Base-by-base conservation (phyloP, 2,888 invertebrate genomes). In the Diarsia dahlii region DNA sequence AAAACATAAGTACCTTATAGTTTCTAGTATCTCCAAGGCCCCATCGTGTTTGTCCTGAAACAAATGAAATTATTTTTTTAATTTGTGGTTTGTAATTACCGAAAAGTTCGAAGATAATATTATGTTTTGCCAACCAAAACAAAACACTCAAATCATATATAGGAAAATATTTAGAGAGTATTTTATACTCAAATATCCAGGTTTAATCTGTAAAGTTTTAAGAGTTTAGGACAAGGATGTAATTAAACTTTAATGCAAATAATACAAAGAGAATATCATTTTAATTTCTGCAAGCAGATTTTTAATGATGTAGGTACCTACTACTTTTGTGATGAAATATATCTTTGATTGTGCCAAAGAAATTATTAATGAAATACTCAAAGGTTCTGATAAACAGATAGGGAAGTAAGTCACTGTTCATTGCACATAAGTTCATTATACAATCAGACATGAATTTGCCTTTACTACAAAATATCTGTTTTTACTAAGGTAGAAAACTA, bases 21-120 rank as follows among this genome's bases (percentile, higher is more conserved):
- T 99, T 95, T 99, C 99, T 90, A 99, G 98, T 92, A 99, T 98
- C 97, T 99, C 99, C 93, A 98, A 96, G 88, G 98, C 98, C 90
- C 99, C 99, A 97, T 99, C 99, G 95, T 98, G 98, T 95, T 98
- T 98, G 97, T 98, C 98, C 98, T 98, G 96, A 76, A 97, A 94
- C 92, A 95, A 95, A 92, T 92, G 87, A 91, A 88, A 75, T 62
- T 10, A 23, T 78, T 82, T 83, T 83, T 78, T 80, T 56, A 78
- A 80, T 80, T 72, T 65, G 6, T 45, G 62, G 20, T 50, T 20
- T 45, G 4, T 10, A 46, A 52, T 34, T 46, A 20, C 60, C 64
- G 9, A 48, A 77, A 48, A 23, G 15, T 23, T 48, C 23, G 60
- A 45, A 50, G 34, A 56, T 23, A 58, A 65, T 39, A 58, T 45